Evolutionary conservation across 2,113 vertebrate genomes (phyloP).

Genomic region (Pteropus alecto): DNA sequence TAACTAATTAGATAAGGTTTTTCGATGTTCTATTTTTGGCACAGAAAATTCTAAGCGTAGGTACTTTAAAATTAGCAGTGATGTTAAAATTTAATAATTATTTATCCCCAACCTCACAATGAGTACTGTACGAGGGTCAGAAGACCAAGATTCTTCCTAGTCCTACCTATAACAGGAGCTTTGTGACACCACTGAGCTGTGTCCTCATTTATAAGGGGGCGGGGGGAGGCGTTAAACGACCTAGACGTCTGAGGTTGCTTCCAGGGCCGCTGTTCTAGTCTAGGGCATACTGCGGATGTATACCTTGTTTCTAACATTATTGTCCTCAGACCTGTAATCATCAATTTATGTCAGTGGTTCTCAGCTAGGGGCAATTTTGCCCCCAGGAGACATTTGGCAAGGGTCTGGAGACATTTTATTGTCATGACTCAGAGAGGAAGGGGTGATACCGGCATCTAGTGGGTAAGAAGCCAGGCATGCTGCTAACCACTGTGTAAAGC

Average conservation of each 20-base stretch:
- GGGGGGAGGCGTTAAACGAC: neutral
- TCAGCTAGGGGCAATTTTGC: neutral
- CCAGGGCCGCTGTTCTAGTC: neutral
- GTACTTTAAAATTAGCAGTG: slow-evolving; percentile 74
- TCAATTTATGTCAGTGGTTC: neutral
- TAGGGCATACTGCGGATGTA: neutral
- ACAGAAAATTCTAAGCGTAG: slow-evolving; percentile 68
- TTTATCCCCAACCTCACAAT: slow-evolving; percentile 37
- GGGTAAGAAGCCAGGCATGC: neutral
- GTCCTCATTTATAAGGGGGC: neutral
- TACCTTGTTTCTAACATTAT: neutral
- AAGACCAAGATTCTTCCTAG: neutral
- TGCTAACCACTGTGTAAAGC: neutral
- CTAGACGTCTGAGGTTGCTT: neutral
- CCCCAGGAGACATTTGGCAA: neutral
- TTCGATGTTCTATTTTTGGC: slow-evolving; percentile 72
- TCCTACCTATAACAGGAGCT: neutral
- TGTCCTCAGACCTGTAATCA: neutral
- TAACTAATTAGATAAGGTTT: slow-evolving; percentile 77
- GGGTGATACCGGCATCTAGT: neutral
- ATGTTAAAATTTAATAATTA: slow-evolving; percentile 69
- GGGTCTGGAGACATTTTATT: neutral
- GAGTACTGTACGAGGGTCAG: slow-evolving; percentile 4
- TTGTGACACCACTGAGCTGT: neutral
- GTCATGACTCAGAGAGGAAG: neutral